These are phyloP conservation scores for Falco berigora DNA, from an alignment of 2,797 vertebrate species.

Conservation along the genomic window DNA sequence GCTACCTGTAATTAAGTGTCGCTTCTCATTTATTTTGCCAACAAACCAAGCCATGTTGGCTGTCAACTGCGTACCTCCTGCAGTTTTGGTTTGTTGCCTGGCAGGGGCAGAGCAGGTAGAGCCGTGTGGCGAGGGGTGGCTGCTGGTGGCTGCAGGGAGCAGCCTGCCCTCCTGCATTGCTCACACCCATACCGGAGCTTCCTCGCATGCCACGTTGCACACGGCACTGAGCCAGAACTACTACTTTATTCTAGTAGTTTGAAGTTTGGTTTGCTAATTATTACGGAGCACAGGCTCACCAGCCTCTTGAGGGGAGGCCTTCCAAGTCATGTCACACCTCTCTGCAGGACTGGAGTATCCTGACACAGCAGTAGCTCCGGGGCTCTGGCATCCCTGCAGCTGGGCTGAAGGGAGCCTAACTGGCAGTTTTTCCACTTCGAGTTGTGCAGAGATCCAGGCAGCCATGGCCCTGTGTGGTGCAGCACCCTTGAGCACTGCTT, in stretches of 20 bases:
- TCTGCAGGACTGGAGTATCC: background rate
- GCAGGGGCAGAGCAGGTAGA: background rate
- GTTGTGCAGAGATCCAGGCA: background rate
- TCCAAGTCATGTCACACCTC: background rate
- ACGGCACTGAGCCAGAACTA: background rate
- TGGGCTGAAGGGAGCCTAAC: too few relatives aligned
- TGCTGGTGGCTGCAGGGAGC: too few relatives aligned
- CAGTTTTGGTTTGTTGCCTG: background rate
- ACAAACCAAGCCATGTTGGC: too few relatives aligned
- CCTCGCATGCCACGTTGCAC: background rate
- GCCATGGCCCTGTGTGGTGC: background rate
- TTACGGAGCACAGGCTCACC: background rate
- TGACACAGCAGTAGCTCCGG: background rate
- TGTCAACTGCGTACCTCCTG: accelerated
- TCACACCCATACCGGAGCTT: background rate
- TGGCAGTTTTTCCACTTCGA: background rate
- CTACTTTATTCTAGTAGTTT: background rate
- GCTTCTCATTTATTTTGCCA: too few relatives aligned
- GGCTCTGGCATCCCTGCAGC: too few relatives aligned
- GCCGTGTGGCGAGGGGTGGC: too few relatives aligned
- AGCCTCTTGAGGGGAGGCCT: too few relatives aligned
- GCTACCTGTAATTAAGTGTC: accelerated
- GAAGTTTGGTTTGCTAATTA: background rate
- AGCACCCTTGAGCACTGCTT: too few relatives aligned
- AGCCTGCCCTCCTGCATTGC: background rate